Conservation (phyloP, 2,113 vertebrate species). For the Symphodus melops region DNA sequence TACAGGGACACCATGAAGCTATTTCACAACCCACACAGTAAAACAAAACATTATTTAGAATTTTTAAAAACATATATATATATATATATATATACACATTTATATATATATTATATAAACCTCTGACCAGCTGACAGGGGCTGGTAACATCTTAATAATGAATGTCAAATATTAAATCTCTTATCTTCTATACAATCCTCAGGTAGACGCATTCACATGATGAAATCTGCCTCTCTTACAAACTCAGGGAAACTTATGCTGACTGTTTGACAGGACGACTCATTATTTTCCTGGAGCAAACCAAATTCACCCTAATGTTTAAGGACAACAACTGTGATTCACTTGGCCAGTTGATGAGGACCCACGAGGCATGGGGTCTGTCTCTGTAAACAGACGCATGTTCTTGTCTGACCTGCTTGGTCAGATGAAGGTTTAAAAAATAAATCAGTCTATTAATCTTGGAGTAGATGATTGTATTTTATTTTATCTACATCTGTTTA, state of each 20-base stretch:
- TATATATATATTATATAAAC: no score
- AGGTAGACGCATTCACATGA: no score
- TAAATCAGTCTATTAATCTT: conserved; percentile 21
- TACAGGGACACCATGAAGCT: no score
- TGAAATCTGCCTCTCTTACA: no score
- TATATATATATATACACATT: no score
- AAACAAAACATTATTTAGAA: no score
- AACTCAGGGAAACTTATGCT: background rate
- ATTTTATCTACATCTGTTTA: conserved; percentile 46
- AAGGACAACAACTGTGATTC: conserved; percentile 24
- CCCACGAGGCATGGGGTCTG: background rate
- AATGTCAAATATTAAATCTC: no score
- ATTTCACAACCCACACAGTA: no score
- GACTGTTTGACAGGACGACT: conserved; percentile 2
- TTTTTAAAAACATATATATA: no score
- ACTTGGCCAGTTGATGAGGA: conserved; percentile 26
- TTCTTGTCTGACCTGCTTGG: conserved; percentile 26
- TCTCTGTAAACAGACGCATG: conserved; percentile 36
- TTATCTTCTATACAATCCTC: no score
- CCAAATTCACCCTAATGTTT: conserved; percentile 19
- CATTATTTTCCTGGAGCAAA: conserved; percentile 13
- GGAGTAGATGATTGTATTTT: conserved; percentile 7
- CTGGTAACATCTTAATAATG: no score
- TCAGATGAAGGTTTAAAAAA: conserved; percentile 25
- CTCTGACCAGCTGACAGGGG: no score